phyloP scores from a whole-genome alignment of 1,140 invertebrate species.

The Dendroctonus ponderosae region DNA sequence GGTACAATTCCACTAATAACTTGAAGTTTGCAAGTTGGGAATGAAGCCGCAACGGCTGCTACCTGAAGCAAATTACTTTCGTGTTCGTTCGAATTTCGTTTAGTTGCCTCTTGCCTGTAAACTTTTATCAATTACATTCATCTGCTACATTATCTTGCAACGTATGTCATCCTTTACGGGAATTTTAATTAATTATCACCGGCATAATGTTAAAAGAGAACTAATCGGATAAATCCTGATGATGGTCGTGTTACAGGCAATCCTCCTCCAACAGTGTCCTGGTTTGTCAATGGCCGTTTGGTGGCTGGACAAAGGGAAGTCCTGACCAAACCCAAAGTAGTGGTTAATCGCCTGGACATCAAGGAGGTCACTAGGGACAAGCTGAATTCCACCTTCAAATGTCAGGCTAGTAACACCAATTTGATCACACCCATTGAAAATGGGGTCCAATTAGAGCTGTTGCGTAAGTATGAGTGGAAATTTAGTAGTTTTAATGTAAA shows the following conservation, averaged over 20 bases:
- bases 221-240: no score
- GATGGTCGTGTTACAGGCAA: conserved; percentile 60
- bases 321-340: conserved; percentile 65
- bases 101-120: neutral
- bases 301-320: conserved; percentile 57
- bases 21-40: conserved; percentile 1
- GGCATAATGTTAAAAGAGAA: no score
- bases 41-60: neutral
- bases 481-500: no score
- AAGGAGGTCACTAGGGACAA: conserved; percentile 69
- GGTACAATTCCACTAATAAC: conserved; percentile 2
- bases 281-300: conserved; percentile 69
- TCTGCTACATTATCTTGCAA: neutral
- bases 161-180: neutral
- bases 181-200: no score
- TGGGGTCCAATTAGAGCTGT: conserved; percentile 73
- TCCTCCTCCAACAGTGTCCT: conserved; percentile 74
- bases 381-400: conserved; percentile 80
- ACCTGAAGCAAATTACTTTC: conserved; percentile 7
- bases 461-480: conserved; percentile 61
- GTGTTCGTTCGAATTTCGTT: conserved; percentile 2
- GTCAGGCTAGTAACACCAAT: conserved; percentile 82
- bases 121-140: neutral
- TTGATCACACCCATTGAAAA: conserved; percentile 76
- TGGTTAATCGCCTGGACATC: conserved; percentile 75